Base-by-base conservation (phyloP, 2,888 invertebrate species). In the Smittia aterrima region DNA sequence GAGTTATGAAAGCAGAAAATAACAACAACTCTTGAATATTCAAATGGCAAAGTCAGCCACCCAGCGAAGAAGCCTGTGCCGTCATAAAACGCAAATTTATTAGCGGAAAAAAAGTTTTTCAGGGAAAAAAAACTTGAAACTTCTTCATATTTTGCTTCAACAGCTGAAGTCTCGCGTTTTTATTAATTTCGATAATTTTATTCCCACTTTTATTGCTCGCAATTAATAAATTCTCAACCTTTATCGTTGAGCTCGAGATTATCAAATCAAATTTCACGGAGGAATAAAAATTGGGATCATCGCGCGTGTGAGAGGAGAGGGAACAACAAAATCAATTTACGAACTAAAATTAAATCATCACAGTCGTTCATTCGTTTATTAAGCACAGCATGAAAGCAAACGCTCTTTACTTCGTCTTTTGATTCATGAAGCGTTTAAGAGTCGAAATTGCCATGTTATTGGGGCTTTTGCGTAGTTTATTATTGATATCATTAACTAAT, bases 391-490 rank as follows among this genome's bases (percentile, higher is more conserved):
- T 58, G 58, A 18, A 32, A 58, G 58, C 58, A 2, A 58, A 58
- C 58, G 58, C 20, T 22, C 18, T 20, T 18, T 22, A 6, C 11
- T 47, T 2, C 32, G 4, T 11, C 58, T 58, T 58, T 18, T 58
- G 58, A 58, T 58, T 58, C 58, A 58, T 58, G 22, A 58, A 58
- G 58, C 58, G 58, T 58, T 58, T 58, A 58, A 18, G 22, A 58
- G 13, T 22, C 58, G 22, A 58, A 47, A 58, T 58, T 13, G 18
- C 58, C 58, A 58, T 58, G 58, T 58, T 58, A 47, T 47, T 47
- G 47, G 47, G 47, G 47, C 47, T 47, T 47, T 47, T 47, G 47
- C 47, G 47, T 22, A 58, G 58, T 22, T 58, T 22, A 58, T 58
- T 22, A 58, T 22, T n/a, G 58, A 58, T 58, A 47, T 47, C 47